These are phyloP conservation scores for Bellardia bayeri DNA, from an alignment of 2,888 invertebrate genomes.

Conservation along the genomic window DNA sequence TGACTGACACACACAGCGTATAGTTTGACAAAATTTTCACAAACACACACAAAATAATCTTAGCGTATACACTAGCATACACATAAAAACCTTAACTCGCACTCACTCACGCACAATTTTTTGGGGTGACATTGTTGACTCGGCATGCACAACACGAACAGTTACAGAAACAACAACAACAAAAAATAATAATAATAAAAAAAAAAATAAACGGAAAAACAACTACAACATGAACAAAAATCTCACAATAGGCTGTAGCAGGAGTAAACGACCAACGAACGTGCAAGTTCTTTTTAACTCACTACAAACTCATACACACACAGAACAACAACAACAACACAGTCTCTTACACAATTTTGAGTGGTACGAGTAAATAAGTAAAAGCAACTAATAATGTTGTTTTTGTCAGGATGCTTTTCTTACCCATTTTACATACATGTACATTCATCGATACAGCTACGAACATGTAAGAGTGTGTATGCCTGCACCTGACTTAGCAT, in stretches of 20 bases:
- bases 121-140: slow-evolving; percentile 81
- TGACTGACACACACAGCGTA: slow-evolving; percentile 42
- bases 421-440: slow-evolving; percentile 16
- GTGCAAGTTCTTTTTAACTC: slow-evolving; percentile 70
- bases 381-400: slow-evolving; percentile 40
- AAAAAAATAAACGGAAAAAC: slow-evolving; percentile 43
- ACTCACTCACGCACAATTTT: slow-evolving; percentile 59
- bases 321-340: neutral
- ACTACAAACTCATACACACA: slow-evolving; percentile 60
- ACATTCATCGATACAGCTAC: neutral
- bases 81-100: slow-evolving; percentile 30
- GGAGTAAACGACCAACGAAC: slow-evolving; percentile 76
- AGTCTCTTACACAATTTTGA: slow-evolving; percentile 34
- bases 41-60: slow-evolving; percentile 40
- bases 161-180: slow-evolving; percentile 60
- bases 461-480: slow-evolving; percentile 2
- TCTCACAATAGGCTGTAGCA: slow-evolving; percentile 65
- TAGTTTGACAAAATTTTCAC: slow-evolving; percentile 60
- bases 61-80: slow-evolving; percentile 68
- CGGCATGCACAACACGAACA: slow-evolving; percentile 77
- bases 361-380: slow-evolving; percentile 43
- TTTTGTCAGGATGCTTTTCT: slow-evolving; percentile 67
- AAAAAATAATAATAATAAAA: slow-evolving; percentile 71
- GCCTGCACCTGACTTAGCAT: slow-evolving; percentile 81
- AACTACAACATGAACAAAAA: slow-evolving; percentile 68